phyloP scores from a whole-genome alignment of 2,888 invertebrate genomes.

The Thymelicus lineola region DNA sequence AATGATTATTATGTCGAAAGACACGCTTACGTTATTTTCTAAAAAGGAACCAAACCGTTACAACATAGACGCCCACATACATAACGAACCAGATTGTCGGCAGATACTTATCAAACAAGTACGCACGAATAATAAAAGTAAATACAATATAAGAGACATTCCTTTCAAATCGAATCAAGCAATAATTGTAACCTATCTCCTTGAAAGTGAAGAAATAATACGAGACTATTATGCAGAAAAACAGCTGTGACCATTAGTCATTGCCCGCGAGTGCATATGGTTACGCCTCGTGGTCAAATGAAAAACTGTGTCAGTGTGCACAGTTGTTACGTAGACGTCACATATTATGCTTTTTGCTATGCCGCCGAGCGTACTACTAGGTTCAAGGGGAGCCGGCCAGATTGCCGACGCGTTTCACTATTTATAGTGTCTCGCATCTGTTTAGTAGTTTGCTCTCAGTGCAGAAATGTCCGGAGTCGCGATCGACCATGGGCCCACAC shows the following conservation, averaged over 20 bases:
- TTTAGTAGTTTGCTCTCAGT: slow-evolving; percentile 80
- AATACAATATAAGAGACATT: slow-evolving; percentile 7
- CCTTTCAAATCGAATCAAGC: slow-evolving; percentile 33
- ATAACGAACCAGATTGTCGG: slow-evolving; percentile 5
- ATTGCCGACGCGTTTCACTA: slow-evolving; percentile 80
- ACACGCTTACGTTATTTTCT: background rate
- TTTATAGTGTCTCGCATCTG: slow-evolving; percentile 80
- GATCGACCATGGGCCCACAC: slow-evolving; percentile 69
- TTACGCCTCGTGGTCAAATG: slow-evolving; percentile 75
- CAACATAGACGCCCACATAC: background rate
- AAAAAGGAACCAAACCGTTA: background rate
- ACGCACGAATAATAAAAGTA: slow-evolving; percentile 4
- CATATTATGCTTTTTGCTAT: slow-evolving; percentile 70
- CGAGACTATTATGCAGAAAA: slow-evolving; percentile 39
- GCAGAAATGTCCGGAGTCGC: slow-evolving; percentile 80
- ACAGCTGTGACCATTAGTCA: slow-evolving; percentile 61
- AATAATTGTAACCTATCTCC: slow-evolving; percentile 18
- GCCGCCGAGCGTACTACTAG: slow-evolving; percentile 68
- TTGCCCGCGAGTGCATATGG: slow-evolving; percentile 73
- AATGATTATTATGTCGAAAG: background rate
- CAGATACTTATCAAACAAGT: background rate
- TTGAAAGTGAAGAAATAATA: slow-evolving; percentile 39
- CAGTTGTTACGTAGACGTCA: slow-evolving; percentile 77
- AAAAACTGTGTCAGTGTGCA: slow-evolving; percentile 81
- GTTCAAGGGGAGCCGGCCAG: slow-evolving; percentile 83